Evolutionary conservation across 2,113 vertebrate genomes (phyloP), one percentile per base, ranked within the genome.

Genomic region (Opisthocomus hoazin): DNA sequence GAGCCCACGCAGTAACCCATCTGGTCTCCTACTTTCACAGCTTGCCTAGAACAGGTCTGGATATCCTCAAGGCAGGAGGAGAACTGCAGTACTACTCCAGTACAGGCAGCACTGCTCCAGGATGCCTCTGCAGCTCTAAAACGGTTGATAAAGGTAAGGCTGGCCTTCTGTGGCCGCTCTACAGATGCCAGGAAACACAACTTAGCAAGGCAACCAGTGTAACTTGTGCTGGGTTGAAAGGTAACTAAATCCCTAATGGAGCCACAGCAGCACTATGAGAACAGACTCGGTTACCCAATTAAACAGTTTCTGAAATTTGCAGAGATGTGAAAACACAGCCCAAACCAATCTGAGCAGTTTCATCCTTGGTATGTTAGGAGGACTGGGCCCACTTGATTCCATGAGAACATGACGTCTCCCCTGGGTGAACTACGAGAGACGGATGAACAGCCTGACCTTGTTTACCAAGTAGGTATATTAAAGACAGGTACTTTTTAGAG

Each of bases 141-240:
- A 73, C 0, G 0, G 43, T 9, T 54, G 36, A 24, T 24, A 78
- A 11, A 63, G 13, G 23, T 13, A 64, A 41, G 21, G 56, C 54
- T 70, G 22, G 75, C 60, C 53, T 61, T 43, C 46, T 19, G 39
- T 2, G 30, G 51, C 15, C n/a, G 19, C 32, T 60, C 57, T 21
- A 20, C 39, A 68, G 66, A 23, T 27, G 57, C 21, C 29, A 60
- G 66, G 53, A 75, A 81, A 79, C 32, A 17, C 3, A 20, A 79
- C 19, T 46, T 11, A 68, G 43, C 53, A 64, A 80, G 36, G 48
- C 26, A 68, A 54, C 22, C 36, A 29, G 8, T 0, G 1, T 15
- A 54, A 70, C 23, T 3, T 50, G 34, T 12, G 29, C 45, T 41
- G 34, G 7, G 9, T 9, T 74, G 46, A 76, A 70, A 74, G 61